Percentiles rank a stretch among this genome's conserved stretches.
These are phyloP conservation scores for Trachythela sp. DNA, from an alignment of 64 coral and sea anemone genomes.

Conservation along the genomic window DNA sequence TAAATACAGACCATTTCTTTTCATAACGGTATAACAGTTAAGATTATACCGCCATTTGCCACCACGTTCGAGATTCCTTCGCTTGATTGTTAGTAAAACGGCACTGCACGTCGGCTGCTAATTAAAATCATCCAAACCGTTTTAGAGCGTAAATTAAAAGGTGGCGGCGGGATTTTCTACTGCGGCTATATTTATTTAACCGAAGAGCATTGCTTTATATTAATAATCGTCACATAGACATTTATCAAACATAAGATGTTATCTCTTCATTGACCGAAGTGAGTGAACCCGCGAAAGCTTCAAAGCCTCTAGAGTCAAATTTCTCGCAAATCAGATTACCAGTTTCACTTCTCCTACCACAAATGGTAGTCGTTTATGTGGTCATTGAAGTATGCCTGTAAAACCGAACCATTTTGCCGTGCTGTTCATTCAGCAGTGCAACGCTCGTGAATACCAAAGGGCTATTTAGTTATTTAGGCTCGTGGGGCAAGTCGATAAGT, in stretches of 20 bases:
- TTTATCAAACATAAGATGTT: constrained; percentile 16
- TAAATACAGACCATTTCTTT: neutral
- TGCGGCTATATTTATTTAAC: neutral
- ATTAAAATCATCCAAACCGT: neutral
- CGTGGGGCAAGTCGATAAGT: neutral
- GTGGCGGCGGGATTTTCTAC: neutral
- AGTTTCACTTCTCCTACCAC: neutral
- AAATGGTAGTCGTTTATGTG: neutral
- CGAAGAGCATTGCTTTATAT: neutral
- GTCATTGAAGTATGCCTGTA: neutral
- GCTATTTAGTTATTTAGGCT: neutral
- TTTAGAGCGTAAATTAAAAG: neutral
- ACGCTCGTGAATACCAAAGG: neutral
- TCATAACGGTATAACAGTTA: neutral
- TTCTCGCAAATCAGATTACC: neutral
- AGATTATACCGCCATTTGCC: neutral
- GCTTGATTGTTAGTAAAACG: neutral
- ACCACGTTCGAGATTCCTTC: neutral
- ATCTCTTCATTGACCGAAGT: constrained; percentile 16
- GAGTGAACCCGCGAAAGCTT: neutral
- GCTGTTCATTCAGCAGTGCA: neutral
- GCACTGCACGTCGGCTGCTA: neutral
- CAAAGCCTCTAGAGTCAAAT: neutral
- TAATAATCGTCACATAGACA: constrained; percentile 18
- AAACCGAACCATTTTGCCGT: neutral